Evolutionary conservation across 2,888 invertebrate genomes (phyloP).

Genomic region (Acanthosepion lycidas): DNA sequence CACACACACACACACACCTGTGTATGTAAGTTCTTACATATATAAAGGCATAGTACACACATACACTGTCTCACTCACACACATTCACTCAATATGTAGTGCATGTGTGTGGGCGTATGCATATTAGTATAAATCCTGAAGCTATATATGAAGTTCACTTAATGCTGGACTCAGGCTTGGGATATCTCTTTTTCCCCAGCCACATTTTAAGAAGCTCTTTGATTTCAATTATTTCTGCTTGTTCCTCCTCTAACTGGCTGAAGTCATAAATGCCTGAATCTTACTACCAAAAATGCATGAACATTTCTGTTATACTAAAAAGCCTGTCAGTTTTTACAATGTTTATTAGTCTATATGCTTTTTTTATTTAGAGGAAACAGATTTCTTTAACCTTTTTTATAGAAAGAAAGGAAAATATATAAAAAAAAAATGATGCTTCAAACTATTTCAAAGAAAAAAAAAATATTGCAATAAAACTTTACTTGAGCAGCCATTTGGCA

Average conservation of each 20-base stretch:
- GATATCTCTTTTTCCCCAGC: not conserved
- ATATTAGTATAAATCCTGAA: not conserved
- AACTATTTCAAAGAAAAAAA: not conserved
- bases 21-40: not conserved
- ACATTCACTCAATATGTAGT: not conserved
- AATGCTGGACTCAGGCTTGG: slow-evolving; percentile 20
- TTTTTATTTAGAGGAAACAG: slow-evolving; percentile 8
- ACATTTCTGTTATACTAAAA: not conserved
- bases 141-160: not conserved
- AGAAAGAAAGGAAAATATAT: not conserved
- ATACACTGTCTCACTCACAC: not conserved
- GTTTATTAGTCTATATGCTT: not conserved
- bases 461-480: not conserved
- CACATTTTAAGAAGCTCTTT: slow-evolving; percentile 4
- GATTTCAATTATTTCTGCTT: slow-evolving; percentile 9
- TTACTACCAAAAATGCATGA: slow-evolving; percentile 33
- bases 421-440: not conserved
- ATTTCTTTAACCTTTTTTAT: not conserved
- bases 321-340: not conserved
- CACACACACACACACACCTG: not conserved
- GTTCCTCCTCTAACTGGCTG: not conserved
- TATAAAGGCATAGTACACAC: not conserved
- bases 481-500: slow-evolving; percentile 4
- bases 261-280: not conserved
- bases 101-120: not conserved